phyloP scores from a whole-genome alignment of 30 jellyfish, hydroid and myxozoan species.

The Turritopsis dohrnii region DNA sequence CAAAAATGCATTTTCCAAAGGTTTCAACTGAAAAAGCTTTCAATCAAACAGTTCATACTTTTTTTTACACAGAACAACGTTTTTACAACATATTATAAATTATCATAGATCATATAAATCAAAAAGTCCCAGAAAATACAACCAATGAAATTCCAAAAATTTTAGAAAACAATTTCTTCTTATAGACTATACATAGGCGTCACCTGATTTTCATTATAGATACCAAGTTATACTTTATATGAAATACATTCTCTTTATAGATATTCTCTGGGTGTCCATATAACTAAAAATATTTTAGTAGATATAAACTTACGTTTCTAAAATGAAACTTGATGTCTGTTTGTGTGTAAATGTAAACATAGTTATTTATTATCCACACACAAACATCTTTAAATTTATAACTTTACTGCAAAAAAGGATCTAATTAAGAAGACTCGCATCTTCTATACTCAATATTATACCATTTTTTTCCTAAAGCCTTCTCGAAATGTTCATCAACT shows the following conservation, averaged over 20 bases:
- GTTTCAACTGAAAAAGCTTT: not conserved
- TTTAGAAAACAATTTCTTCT: not conserved
- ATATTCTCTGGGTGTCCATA: not conserved
- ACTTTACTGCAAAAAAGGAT: not conserved
- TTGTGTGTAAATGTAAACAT: too few relatives aligned
- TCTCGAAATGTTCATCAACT: constrained; percentile 97
- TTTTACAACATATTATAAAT: not conserved
- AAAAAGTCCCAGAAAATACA: not conserved
- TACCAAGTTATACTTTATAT: not conserved
- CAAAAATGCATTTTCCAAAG: not conserved
- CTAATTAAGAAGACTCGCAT: constrained; percentile 9
- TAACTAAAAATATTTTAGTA: not conserved
- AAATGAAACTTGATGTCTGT: not conserved
- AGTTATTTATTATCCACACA: not conserved
- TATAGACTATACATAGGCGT: not conserved
- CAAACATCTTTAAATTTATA: not conserved
- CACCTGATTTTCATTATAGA: not conserved
- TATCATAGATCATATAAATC: not conserved
- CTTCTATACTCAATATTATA: constrained; percentile 50
- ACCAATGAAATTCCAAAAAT: not conserved
- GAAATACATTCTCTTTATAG: not conserved
- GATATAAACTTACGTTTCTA: not conserved
- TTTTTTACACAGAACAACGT: not conserved
- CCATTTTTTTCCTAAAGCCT: constrained; percentile 94
- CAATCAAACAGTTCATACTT: too few relatives aligned